Base-by-base conservation (phyloP, 2,888 invertebrate species). In the Charanyca ferruginea region DNA sequence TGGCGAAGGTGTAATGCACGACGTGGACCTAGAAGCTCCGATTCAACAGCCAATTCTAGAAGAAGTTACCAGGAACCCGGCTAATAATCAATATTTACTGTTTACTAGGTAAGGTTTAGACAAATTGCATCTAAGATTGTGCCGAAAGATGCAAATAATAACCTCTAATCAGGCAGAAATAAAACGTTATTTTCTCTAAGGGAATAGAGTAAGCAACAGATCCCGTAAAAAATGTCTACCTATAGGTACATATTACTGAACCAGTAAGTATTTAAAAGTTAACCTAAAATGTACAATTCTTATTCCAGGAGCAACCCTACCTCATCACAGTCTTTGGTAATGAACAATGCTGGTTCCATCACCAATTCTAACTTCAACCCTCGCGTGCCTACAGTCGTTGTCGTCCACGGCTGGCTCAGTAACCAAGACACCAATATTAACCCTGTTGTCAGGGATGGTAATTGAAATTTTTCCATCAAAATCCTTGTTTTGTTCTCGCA, bases 371-470 rank as follows among this genome's bases (percentile, higher is more conserved):
- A 90, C 69, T 93, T 90, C 73, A 87, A 87, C 52, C 65, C 78
- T 5, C 6, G 32, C 51, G 2, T 45, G 3, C 83, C 83, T 0
- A 85, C 85, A 1, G 69, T 83, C 3, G 82, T 89, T 13, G 51
- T 89, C 11, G 83, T 57, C 8, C 89, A 89, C 62, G 88, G 89
- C 8, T 89, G 89, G 89, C 83, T 87, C 16, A 85, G 84, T 62
- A 80, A 75, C 57, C 78, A 70, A 11, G 38, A 70, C 18, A 48
- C 52, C 18, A 62, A 73, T 16, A 52, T 73, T 20, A 76, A 73
- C 44, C 47, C 71, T 25, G 47, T 47, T 16, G n/a, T 73, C 16
- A 73, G 77, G 4, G 77, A 76, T 1, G 71, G 72, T 73, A 52
- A 52, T 1, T 22, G 0, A 32, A 13, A 0, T 11, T 18, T 35